Base-by-base conservation (phyloP, 2,113 vertebrate genomes). In the Limanda limanda region DNA sequence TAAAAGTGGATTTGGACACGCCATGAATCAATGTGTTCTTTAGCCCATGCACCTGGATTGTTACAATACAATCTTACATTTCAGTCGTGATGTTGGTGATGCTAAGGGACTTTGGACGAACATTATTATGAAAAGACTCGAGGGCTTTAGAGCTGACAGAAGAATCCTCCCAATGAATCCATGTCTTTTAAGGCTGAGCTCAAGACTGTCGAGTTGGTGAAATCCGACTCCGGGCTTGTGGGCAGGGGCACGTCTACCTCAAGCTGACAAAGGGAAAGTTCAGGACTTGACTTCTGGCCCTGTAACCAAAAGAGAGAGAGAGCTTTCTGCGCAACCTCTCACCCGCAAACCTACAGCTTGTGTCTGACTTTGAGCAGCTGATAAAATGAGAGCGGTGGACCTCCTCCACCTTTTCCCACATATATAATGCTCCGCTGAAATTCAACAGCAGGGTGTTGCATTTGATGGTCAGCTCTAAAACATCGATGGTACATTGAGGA, bases 241-340 rank as follows among this genome's bases (percentile, higher is more conserved):
- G 35, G 52, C 9, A 23, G 68, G 59, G 58, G 27, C 24, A n/a
- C 15, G n/a, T 81, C 35, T 61, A 71, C 67, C 71, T 79, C 45
- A 78, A 85, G 68, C 83, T 72, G 77, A 82, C 56, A 24, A 74
- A 85, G 71, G 68, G 47, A 82, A 89, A 90, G 82, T 80, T 87
- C 83, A 76, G 25, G 68, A 62, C 21, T 76, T 70, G 68, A 85
- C 66, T 37, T 62, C 42, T 81, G 72, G 56, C 71, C 82, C 40
- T 74, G 67, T 83, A 77, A 86, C 79, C 67, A 14, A 67, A 25
- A 86, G 51, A 51, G 47, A 20, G 25, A 27, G 47, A 51, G 47
- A 51, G 10, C 10, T 72, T 79, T 35, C 25, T 15, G 14, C 54
- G 2, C 20, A 57, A 82, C 78, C 74, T 68, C 51, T 56, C 52